These are phyloP conservation scores for Crotalus tigris DNA, from an alignment of 2,113 vertebrate genomes.

Conservation along the genomic window DNA sequence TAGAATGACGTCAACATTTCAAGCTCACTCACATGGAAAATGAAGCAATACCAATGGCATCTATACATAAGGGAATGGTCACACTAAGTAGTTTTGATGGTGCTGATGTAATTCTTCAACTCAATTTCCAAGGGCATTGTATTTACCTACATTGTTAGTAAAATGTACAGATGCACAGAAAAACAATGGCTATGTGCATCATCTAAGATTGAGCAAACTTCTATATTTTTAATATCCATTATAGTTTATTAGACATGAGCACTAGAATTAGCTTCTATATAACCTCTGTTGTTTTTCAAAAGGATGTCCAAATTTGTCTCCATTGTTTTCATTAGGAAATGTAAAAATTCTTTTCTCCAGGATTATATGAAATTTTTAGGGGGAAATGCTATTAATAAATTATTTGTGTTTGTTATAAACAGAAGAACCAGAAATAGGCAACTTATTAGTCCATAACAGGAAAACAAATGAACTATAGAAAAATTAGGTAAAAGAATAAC, in stretches of 20 bases:
- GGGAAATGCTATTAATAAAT: background rate
- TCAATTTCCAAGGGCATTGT: background rate
- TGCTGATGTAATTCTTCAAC: background rate
- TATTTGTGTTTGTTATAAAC: background rate
- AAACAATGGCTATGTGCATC: background rate
- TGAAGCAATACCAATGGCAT: background rate
- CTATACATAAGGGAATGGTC: background rate
- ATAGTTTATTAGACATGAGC: background rate
- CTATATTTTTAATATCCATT: background rate
- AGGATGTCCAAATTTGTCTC: background rate
- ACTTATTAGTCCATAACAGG: background rate
- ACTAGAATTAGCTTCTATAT: background rate
- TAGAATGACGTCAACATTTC: background rate
- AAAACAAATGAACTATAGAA: background rate
- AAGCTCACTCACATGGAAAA: background rate
- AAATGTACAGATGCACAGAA: background rate
- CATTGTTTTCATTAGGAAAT: background rate
- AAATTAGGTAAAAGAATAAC: background rate
- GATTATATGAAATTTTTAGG: background rate
- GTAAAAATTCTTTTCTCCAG: background rate
- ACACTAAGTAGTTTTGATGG: background rate
- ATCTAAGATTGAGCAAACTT: background rate
- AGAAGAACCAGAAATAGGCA: background rate
- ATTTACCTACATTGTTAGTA: background rate
- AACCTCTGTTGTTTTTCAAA: background rate